Evolutionary conservation across 1,140 invertebrate genomes (phyloP).

Genomic region (Achatina immaculata): DNA sequence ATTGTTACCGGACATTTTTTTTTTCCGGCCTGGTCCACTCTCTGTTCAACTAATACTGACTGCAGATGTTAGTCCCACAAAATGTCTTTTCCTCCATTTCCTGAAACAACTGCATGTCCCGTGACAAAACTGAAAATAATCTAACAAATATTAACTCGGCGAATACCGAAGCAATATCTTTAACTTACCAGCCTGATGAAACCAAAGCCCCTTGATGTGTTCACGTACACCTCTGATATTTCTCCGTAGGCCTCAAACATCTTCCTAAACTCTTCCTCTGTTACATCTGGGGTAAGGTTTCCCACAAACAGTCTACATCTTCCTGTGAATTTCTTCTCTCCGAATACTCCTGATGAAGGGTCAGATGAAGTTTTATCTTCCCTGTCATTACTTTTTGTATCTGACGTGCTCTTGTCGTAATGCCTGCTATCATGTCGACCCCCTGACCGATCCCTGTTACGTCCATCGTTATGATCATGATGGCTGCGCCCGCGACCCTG

Average conservation of each 20-base stretch:
- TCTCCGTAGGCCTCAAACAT: conserved; percentile 75
- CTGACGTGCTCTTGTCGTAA: conserved; percentile 13
- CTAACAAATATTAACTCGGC: no score
- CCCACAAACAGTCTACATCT: conserved; percentile 94
- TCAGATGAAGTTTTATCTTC: conserved; percentile 21
- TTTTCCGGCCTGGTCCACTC: no score
- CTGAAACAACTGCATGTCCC: no score
- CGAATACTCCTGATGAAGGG: conserved; percentile 35
- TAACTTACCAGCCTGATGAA: conserved; percentile 92
- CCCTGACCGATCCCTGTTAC: conserved; percentile 18
- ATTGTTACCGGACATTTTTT: no score
- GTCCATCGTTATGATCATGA: background rate
- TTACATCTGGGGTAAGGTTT: conserved; percentile 88
- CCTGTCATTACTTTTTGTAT: conserved; percentile 5
- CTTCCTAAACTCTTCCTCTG: conserved; percentile 88
- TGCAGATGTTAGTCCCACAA: no score
- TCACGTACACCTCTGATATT: conserved; percentile 90
- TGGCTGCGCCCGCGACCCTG: background rate
- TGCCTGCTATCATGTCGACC: conserved; percentile 30
- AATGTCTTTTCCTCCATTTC: no score
- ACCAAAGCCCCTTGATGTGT: conserved; percentile 96
- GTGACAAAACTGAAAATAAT: no score
- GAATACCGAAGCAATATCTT: no score
- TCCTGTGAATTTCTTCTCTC: conserved; percentile 74
- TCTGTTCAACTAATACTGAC: no score